Percentiles rank a stretch among this genome's conserved stretches.
phyloP scores from a whole-genome alignment of 2,888 invertebrate genomes.

The Bellardia bayeri region DNA sequence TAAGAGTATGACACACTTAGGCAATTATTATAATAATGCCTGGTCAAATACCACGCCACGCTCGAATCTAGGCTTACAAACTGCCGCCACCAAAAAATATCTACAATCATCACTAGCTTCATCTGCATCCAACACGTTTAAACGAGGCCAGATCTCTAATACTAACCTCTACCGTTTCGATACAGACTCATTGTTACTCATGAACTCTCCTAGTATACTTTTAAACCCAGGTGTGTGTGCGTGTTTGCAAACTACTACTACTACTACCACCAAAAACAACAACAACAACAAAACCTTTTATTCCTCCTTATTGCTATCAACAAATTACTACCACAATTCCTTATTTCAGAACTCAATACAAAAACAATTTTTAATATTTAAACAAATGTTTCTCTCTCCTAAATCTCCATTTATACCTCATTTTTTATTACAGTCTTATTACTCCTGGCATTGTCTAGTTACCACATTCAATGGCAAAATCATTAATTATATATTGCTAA shows the following conservation, averaged over 20 bases:
- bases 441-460: slow-evolving; percentile 59
- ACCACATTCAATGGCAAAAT: slow-evolving; percentile 52
- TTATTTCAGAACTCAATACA: slow-evolving; percentile 70
- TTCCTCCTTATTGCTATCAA: slow-evolving; percentile 59
- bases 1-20: slow-evolving; percentile 85
- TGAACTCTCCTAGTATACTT: slow-evolving; percentile 82
- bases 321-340: slow-evolving; percentile 63
- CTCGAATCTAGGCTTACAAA: slow-evolving; percentile 82
- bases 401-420: slow-evolving; percentile 58
- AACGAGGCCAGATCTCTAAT: slow-evolving; percentile 83
- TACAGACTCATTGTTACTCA: slow-evolving; percentile 83
- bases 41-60: slow-evolving; percentile 80
- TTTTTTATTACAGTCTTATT: slow-evolving; percentile 31
- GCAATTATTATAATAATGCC: slow-evolving; percentile 76
- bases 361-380: slow-evolving; percentile 25
- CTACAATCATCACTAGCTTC: slow-evolving; percentile 83
- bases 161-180: slow-evolving; percentile 82
- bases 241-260: slow-evolving; percentile 72
- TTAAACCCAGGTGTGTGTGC: slow-evolving; percentile 84
- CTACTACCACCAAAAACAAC: slow-evolving; percentile 73
- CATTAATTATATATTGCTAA: slow-evolving; percentile 53
- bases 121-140: slow-evolving; percentile 79
- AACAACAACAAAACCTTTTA: slow-evolving; percentile 29
- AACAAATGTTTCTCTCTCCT: slow-evolving; percentile 2
- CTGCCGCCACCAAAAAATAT: slow-evolving; percentile 83